phyloP scores from a whole-genome alignment of 2,113 vertebrate genomes.

The Ciconia stormi region DNA sequence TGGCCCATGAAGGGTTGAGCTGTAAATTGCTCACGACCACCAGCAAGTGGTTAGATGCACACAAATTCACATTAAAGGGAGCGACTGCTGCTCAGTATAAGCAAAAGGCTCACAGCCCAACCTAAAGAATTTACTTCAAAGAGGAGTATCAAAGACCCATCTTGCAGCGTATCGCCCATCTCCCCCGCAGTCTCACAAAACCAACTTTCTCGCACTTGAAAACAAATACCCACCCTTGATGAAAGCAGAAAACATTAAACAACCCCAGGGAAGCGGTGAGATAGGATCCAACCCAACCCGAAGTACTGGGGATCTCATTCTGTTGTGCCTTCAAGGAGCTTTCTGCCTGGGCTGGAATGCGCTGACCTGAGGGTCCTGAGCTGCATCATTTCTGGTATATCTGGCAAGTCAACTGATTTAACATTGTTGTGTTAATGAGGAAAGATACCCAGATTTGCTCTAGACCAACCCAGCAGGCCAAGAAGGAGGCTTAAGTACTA shows the following conservation, averaged over 20 bases:
- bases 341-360: not conserved
- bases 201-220: not conserved
- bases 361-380: not conserved
- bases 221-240: not conserved
- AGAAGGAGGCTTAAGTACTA: not conserved
- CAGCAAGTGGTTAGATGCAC: not conserved
- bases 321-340: not conserved
- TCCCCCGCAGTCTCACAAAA: not conserved
- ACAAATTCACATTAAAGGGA: not conserved
- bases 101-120: not conserved
- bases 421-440: not conserved
- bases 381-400: not conserved
- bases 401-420: not conserved
- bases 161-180: not conserved
- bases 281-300: not conserved
- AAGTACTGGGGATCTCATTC: not conserved
- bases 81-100: not conserved
- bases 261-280: not conserved
- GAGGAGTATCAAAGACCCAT: not conserved
- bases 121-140: not conserved
- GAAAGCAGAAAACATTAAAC: not conserved
- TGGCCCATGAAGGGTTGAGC: not conserved
- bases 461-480: not conserved
- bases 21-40: not conserved
- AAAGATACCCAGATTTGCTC: not conserved